Conservation (phyloP, 2,797 vertebrate genomes). For the Leucoraja ocellata region DNA sequence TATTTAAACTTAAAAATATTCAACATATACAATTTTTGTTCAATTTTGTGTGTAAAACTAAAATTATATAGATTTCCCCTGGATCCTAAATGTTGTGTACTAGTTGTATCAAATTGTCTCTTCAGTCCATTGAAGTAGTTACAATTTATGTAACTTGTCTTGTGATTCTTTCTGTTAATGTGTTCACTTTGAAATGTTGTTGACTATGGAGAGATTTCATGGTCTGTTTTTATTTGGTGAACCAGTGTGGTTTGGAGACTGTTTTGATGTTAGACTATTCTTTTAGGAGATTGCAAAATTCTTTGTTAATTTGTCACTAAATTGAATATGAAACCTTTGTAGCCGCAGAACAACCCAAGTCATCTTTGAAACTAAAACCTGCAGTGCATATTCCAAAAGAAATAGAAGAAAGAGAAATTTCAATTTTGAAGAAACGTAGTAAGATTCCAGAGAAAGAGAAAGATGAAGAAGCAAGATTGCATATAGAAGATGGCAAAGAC, state of each 20-base stretch:
- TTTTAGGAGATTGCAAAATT: slow-evolving; percentile 30
- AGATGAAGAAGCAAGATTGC: slow-evolving; percentile 12
- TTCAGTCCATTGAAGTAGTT: slow-evolving; percentile 20
- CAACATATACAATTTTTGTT: not conserved
- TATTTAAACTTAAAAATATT: not conserved
- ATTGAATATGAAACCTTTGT: slow-evolving; percentile 65
- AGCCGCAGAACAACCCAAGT: slow-evolving; percentile 57
- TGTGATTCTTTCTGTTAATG: slow-evolving; percentile 39
- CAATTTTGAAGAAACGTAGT: slow-evolving; percentile 60
- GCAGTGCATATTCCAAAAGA: slow-evolving; percentile 39
- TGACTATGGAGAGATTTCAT: slow-evolving; percentile 40
- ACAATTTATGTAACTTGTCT: slow-evolving; percentile 28
- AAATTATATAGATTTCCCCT: not conserved
- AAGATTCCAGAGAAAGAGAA: slow-evolving; percentile 45
- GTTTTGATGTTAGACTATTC: slow-evolving; percentile 29
- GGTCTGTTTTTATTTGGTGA: slow-evolving; percentile 33
- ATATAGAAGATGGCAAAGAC: slow-evolving; percentile 49
- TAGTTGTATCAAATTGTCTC: slow-evolving; percentile 24
- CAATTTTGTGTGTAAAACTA: not conserved
- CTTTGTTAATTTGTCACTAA: slow-evolving; percentile 44
- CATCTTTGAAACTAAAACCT: slow-evolving; percentile 41
- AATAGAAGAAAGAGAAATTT: slow-evolving; percentile 48
- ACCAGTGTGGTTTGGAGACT: slow-evolving; percentile 27
- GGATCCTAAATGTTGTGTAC: slow-evolving; percentile 32
- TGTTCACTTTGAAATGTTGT: slow-evolving; percentile 37